These are phyloP conservation scores for Drosophila sproati DNA, from an alignment of 1,140 invertebrate genomes.

Conservation along the genomic window DNA sequence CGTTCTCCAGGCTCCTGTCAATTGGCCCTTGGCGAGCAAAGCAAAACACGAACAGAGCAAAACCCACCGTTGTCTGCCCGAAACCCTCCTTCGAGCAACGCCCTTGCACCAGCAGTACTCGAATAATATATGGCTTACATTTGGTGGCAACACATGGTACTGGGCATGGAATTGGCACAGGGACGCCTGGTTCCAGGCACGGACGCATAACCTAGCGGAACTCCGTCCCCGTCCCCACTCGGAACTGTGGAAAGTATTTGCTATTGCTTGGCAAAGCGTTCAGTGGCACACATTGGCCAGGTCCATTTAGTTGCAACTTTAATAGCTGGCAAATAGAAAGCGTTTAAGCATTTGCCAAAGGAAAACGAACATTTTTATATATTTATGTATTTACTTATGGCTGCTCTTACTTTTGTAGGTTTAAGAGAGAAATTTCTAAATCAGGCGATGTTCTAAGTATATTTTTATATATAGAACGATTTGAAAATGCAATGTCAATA, in stretches of 20 bases:
- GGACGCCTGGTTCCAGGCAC: slow-evolving; percentile 27
- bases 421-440: slow-evolving; percentile 5
- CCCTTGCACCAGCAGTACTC: slow-evolving; percentile 18
- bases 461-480: too few species aligned
- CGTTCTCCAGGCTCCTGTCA: slow-evolving; percentile 45
- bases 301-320: slow-evolving; percentile 44
- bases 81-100: slow-evolving; percentile 28
- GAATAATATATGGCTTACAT: slow-evolving; percentile 49
- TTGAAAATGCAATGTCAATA: too few species aligned
- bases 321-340: slow-evolving; percentile 45
- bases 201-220: slow-evolving; percentile 49
- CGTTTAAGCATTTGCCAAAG: slow-evolving; percentile 27
- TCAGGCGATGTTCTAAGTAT: too few species aligned
- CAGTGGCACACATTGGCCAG: slow-evolving; percentile 43
- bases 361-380: background rate
- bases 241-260: slow-evolving; percentile 35
- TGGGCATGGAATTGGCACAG: background rate
- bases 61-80: background rate
- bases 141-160: slow-evolving; percentile 39
- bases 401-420: slow-evolving; percentile 7
- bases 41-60: background rate
- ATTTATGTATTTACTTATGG: background rate
- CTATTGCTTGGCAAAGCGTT: slow-evolving; percentile 52
- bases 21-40: slow-evolving; percentile 30
- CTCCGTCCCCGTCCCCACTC: slow-evolving; percentile 21